Conservation (phyloP, 2,113 vertebrate genomes). For the Corvus cornix region DNA sequence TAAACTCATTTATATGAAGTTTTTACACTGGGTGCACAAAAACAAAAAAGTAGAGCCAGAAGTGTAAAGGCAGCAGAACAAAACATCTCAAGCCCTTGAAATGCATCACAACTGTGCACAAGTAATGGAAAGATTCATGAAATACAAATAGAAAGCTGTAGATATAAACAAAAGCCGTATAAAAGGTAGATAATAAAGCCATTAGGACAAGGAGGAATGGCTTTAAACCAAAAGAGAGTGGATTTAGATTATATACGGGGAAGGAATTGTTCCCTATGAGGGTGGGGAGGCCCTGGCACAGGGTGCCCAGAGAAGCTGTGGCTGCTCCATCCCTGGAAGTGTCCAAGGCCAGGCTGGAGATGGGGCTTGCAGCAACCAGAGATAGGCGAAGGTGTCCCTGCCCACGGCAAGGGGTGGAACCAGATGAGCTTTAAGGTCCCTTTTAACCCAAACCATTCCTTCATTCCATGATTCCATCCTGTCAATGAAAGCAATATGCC, state of each 20-base stretch:
- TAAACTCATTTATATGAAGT: neutral
- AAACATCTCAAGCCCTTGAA: neutral
- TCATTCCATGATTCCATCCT: neutral
- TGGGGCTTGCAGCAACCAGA: rapidly evolving
- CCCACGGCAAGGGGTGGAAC: neutral
- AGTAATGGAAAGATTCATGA: neutral
- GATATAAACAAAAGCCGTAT: neutral
- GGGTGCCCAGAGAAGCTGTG: neutral
- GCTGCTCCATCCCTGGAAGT: neutral
- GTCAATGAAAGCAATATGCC: neutral
- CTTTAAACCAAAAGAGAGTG: neutral
- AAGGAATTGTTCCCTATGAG: neutral
- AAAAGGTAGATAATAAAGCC: neutral
- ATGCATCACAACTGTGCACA: neutral
- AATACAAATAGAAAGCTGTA: neutral
- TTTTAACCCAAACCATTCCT: neutral
- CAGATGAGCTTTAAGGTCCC: neutral
- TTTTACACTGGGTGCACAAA: neutral
- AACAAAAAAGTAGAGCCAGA: neutral
- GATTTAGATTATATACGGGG: neutral
- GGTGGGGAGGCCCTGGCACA: neutral
- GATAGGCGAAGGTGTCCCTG: neutral
- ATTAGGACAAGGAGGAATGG: neutral
- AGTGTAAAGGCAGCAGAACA: neutral
- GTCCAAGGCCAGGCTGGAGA: neutral